These are phyloP conservation scores for Thecophora atra DNA, from an alignment of 2,888 invertebrate genomes.

Conservation along the genomic window DNA sequence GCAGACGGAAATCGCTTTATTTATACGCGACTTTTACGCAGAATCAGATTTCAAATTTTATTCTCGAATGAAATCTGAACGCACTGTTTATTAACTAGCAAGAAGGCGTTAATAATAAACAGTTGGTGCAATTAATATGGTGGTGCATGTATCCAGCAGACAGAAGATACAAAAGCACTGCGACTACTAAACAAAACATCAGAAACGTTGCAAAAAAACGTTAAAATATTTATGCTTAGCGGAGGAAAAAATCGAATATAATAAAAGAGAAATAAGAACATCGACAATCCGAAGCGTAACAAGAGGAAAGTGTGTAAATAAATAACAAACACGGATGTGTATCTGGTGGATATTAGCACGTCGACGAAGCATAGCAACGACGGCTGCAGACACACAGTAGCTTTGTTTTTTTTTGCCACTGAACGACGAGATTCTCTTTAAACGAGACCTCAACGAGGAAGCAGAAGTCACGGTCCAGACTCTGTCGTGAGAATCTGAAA, in stretches of 20 bases:
- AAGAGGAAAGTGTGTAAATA: too few species aligned
- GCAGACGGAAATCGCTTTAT: not conserved
- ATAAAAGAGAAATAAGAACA: not conserved
- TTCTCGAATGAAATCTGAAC: conserved; percentile 23
- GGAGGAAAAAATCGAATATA: not conserved
- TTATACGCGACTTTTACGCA: conserved; percentile 4
- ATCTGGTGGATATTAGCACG: too few species aligned
- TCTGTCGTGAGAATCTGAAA: too few species aligned
- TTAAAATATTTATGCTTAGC: conserved; percentile 2
- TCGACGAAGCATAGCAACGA: too few species aligned
- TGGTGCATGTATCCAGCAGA: conserved; percentile 16
- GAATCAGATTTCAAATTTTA: conserved; percentile 24
- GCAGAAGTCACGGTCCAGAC: too few species aligned
- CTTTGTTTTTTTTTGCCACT: too few species aligned
- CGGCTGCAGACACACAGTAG: too few species aligned
- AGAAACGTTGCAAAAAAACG: conserved; percentile 6
- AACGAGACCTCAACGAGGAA: too few species aligned
- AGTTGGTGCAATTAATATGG: conserved; percentile 13
- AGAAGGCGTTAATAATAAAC: not conserved
- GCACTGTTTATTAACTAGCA: conserved; percentile 2
- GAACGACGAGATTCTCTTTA: too few species aligned
- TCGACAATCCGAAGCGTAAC: not conserved
- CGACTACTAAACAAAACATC: not conserved
- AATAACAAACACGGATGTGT: too few species aligned
- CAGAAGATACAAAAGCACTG: not conserved